Conservation (phyloP, 2,888 invertebrate genomes). For the Drosophila paranaensis region DNA sequence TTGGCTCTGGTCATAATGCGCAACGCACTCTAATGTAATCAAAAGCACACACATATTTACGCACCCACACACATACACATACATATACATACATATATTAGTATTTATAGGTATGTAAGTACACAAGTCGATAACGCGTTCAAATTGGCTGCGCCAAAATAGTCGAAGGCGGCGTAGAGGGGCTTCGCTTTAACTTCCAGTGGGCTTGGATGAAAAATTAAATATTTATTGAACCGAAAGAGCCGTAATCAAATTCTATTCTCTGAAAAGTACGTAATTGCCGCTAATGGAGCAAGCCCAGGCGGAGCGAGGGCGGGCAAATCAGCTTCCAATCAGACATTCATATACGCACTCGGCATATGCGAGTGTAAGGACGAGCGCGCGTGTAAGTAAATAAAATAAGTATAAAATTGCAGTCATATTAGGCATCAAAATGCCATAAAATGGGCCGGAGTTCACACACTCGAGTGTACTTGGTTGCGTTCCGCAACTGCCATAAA, state of each 20-base stretch:
- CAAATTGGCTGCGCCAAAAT: conserved; percentile 27
- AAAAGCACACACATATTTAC: conserved; percentile 10
- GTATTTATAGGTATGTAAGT: conserved; percentile 30
- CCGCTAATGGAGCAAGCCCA: conserved; percentile 56
- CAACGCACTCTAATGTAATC: conserved; percentile 22
- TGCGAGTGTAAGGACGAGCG: conserved; percentile 6
- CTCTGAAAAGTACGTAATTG: conserved; percentile 65
- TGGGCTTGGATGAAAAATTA: conserved; percentile 47
- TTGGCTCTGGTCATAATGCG: conserved; percentile 35
- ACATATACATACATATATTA: neutral
- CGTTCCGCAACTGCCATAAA: conserved; percentile 51
- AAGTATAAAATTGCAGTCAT: conserved; percentile 72
- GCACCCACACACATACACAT: neutral
- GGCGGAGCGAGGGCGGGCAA: neutral
- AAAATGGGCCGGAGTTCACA: conserved; percentile 64
- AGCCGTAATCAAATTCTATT: conserved; percentile 66
- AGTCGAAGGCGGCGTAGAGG: conserved; percentile 5
- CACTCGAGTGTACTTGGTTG: conserved; percentile 69
- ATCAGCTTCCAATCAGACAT: conserved; percentile 55
- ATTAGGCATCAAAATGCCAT: conserved; percentile 78
- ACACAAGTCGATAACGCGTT: conserved; percentile 45
- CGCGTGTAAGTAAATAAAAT: conserved; percentile 68
- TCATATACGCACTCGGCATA: conserved; percentile 34
- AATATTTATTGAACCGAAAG: conserved; percentile 45
- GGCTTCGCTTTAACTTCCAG: conserved; percentile 11